Evolutionary conservation across 1,140 invertebrate species (phyloP), one percentile per base, ranked within the genome.

Genomic region (Drosophila azteca): DNA sequence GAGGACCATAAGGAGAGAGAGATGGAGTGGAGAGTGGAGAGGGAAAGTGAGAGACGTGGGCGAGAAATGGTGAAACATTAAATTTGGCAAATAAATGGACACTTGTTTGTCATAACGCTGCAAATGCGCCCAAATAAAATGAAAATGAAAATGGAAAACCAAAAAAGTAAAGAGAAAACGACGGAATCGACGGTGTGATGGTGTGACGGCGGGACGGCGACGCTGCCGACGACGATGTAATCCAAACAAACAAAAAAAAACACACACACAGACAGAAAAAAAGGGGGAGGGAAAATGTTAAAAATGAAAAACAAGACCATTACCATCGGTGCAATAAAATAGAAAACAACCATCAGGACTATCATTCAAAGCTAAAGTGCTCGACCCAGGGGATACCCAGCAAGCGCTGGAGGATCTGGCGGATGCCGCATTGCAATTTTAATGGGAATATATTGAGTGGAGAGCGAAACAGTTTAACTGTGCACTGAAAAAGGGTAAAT

Each of bases 81-180:
- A 88, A 88, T 88, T 88, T 88, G 75, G 75, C 83, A 88, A 88
- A 88, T 88, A 88, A 88, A 88, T 88, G 83, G 83, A 88, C 83
- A 88, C 83, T 88, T 88, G 83, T 88, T 88, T 88, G 83, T 88
- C 84, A 88, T 88, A 88, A 88, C 83, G 83, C 79, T 88, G 79
- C 83, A 88, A 88, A 88, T 83, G 83, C 79, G 83, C 77, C 78
- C 82, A 82, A 85, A 77, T 73, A 82, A 82, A 72, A 77, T 62
- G 57, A 78, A 72, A 81, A 81, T 70, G 59, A 63, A 79, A 75
- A 76, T 68, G 73, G 70, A 81, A 51, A 76, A 63, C 63, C 61
- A 71, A 71, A 60, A 50, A 66, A 43, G 31, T 39, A 53, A 46
- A 53, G 54, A 44, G 63, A 63, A 79, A 62, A 46, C 55, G 44